Evolutionary conservation across 2,888 invertebrate genomes (phyloP), one percentile per base, ranked within the genome.

Genomic region (Eristalis tenax): DNA sequence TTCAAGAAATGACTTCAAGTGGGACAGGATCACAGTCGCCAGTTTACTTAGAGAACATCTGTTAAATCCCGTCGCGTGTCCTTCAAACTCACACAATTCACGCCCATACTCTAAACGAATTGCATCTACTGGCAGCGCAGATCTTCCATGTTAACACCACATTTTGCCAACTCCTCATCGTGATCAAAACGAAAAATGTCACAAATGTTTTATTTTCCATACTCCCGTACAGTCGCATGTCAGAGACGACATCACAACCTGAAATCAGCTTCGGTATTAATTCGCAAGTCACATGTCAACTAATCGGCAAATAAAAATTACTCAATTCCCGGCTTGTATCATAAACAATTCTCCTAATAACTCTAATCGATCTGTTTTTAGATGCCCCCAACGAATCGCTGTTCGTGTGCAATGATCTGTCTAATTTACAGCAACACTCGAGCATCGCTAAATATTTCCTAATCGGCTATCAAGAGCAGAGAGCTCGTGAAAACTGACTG

Each of bases 331-430:
- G 11, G 26, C 13, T 59, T 40, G 26, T 40, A 68, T 68, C 43
- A 61, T 76, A 26, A 68, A 26, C 43, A 28, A 40, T 18, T 18
- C 18, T 50, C 50, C 64, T 71, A 65, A 78, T 78, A 57, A 64
- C 71, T 22, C 71, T 79, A 79, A 79, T 79, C 57, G 59, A 79
- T 71, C 56, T 71, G 65, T 79, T 71, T 79, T 65, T 26, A 70
- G 23, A 78, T 26, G 26, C 26, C 23, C 26, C 43, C 43, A 64
- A 11, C 56, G 23, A 32, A 57, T 50, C n/a, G 66, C 26, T 40
- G 32, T 32, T 32, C 32, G 32, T 28, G 38, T 28, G 65, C 35
- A 66, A 40, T 76, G 57, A 76, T 50, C 26, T 22, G 1, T 23
- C 43, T 63, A 70, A 77, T 70, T 35, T 26, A 8, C 38, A 69